Evolutionary conservation across 2,888 invertebrate species (phyloP).

Genomic region (Rotaria socialis): DNA sequence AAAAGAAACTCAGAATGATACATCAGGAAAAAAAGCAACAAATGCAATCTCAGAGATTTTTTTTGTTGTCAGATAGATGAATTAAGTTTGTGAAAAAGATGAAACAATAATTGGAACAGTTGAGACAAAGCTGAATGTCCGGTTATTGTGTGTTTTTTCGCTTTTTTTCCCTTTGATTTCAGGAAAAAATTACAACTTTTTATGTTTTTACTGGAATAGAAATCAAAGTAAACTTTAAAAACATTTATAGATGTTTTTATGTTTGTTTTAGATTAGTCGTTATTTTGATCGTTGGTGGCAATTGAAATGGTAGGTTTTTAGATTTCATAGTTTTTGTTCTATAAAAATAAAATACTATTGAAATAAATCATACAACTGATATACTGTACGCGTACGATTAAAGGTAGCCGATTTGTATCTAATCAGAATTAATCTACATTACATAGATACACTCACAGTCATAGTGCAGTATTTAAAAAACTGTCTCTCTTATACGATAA

Average conservation of each 20-base stretch:
- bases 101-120: slow-evolving; percentile 15
- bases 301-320: neutral
- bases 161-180: neutral
- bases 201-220: neutral
- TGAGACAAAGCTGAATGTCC: neutral
- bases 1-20: neutral
- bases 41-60: neutral
- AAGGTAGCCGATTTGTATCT: too few relatives aligned
- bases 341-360: too few relatives aligned
- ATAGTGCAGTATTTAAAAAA: too few relatives aligned
- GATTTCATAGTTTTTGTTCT: neutral
- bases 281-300: neutral
- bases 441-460: too few relatives aligned
- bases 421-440: too few relatives aligned
- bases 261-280: neutral
- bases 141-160: neutral
- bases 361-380: too few relatives aligned
- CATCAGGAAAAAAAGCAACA: neutral
- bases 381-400: too few relatives aligned
- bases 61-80: slow-evolving; percentile 4
- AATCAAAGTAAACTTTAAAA: neutral
- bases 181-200: neutral
- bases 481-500: too few relatives aligned
- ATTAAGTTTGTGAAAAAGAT: neutral
- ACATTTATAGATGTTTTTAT: neutral